Conservation (phyloP, 1,140 invertebrate species). For the Daktulosphaira vitifoliae region DNA sequence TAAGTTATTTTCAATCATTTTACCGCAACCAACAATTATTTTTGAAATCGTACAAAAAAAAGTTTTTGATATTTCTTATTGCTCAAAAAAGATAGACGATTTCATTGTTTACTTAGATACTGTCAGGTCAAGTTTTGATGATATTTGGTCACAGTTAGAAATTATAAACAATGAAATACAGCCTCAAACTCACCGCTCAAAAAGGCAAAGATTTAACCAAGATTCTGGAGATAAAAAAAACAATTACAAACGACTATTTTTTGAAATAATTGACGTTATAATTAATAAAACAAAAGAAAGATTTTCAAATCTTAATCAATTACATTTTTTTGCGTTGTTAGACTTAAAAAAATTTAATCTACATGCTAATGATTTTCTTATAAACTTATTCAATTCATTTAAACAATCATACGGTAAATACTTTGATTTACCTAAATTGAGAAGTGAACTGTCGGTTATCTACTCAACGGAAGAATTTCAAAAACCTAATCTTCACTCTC, state of each 20-base stretch:
- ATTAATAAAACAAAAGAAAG: constrained; percentile 6
- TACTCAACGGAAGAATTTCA: constrained; percentile 3
- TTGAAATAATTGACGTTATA: constrained; percentile 17
- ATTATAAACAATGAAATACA: constrained; percentile 1
- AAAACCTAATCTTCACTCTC: neutral
- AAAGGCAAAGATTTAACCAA: constrained; percentile 16
- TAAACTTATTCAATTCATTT: constrained; percentile 9
- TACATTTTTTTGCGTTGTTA: constrained; percentile 8
- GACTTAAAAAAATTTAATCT: constrained; percentile 7
- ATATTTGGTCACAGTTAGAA: constrained; percentile 24
- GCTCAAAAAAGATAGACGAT: constrained; percentile 16
- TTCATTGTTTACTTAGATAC: constrained; percentile 22
- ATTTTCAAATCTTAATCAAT: constrained; percentile 5
- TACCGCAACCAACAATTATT: constrained; percentile 26
- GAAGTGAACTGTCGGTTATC: constrained; percentile 15
- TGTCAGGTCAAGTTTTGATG: constrained; percentile 16
- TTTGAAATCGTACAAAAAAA: constrained; percentile 33
- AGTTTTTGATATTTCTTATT: constrained; percentile 23
- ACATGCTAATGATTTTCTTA: constrained; percentile 17
- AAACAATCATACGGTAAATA: constrained; percentile 17
- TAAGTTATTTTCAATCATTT: constrained; percentile 23
- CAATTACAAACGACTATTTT: constrained; percentile 4
- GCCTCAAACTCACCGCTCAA: neutral
- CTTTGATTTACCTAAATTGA: constrained; percentile 10
- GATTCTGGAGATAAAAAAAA: constrained; percentile 5